phyloP scores from a whole-genome alignment of 2,797 vertebrate genomes.

The Rhinatrema bivittatum region DNA sequence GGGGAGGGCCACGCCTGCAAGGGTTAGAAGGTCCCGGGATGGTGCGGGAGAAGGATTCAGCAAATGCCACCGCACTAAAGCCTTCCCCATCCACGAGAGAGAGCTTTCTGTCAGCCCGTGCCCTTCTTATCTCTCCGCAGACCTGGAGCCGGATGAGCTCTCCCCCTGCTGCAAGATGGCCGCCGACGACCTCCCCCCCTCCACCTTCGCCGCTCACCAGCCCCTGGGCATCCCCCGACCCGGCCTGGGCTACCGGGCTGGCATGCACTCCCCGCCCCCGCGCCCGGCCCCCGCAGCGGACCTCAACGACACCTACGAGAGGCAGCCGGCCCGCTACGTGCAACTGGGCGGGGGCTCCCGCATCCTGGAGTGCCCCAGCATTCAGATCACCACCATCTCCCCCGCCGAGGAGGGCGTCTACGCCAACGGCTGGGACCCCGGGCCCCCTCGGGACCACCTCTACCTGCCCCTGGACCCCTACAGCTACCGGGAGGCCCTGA shows the following conservation, averaged over 20 bases:
- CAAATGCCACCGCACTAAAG: too few species aligned
- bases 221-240: conserved; percentile 43
- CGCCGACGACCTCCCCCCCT: conserved; percentile 40
- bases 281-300: conserved; percentile 63
- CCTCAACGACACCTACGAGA: conserved; percentile 80
- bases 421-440: conserved; percentile 63
- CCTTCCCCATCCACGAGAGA: too few species aligned
- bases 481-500: conserved; percentile 75
- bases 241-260: conserved; percentile 61
- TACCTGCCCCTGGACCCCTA: conserved; percentile 76
- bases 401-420: conserved; percentile 57
- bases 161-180: conserved; percentile 33
- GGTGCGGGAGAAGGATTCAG: too few species aligned
- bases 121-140: conserved; percentile 14
- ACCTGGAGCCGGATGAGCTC: conserved; percentile 44
- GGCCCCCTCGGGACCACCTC: conserved; percentile 66
- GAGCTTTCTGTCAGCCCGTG: not conserved
- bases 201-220: too few species aligned
- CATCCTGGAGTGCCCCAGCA: conserved; percentile 84
- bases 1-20: too few species aligned
- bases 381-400: conserved; percentile 89
- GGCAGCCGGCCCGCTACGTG: conserved; percentile 77
- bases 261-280: conserved; percentile 87
- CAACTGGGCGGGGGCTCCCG: conserved; percentile 70
- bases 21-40: too few species aligned